A percentile compares a stretch with the other conserved stretches of the same genome.
Conservation (phyloP, 1,140 invertebrate species). For the Uloborus diversus region DNA sequence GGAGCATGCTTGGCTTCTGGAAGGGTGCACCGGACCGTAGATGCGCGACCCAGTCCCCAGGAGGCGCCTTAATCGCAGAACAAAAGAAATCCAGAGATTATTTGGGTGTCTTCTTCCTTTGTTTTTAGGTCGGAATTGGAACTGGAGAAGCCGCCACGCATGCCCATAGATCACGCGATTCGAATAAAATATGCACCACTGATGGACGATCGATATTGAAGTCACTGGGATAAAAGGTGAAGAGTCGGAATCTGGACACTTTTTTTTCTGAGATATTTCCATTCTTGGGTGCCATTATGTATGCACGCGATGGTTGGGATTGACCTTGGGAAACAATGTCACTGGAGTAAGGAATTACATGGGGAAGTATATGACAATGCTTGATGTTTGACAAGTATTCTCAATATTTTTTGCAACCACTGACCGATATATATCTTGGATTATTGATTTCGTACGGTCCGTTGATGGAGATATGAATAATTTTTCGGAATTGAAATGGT, state of each 20-base stretch:
- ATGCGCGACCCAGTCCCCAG: conserved; percentile 8
- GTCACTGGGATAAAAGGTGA: conserved; percentile 43
- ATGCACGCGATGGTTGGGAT: background rate
- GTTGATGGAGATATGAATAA: too few relatives aligned
- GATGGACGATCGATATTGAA: too few relatives aligned
- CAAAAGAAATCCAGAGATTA: conserved; percentile 9
- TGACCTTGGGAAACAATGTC: conserved; percentile 15
- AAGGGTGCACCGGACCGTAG: background rate
- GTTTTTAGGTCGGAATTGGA: background rate
- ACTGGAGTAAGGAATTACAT: conserved; percentile 10
- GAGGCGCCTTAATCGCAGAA: background rate
- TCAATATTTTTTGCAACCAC: too few relatives aligned
- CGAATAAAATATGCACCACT: background rate
- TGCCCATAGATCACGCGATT: background rate
- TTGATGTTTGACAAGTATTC: too few relatives aligned
- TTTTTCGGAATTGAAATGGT: too few relatives aligned
- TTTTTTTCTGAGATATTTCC: background rate
- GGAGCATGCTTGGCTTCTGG: background rate
- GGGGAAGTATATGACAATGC: background rate
- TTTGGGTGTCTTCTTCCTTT: background rate
- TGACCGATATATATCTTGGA: too few relatives aligned
- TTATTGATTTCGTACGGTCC: too few relatives aligned
- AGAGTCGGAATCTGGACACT: background rate
- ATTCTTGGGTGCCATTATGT: too few relatives aligned
- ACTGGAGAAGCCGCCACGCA: background rate